These are phyloP conservation scores for Phaedon cochleariae DNA, from an alignment of 2,888 invertebrate genomes.

Conservation along the genomic window DNA sequence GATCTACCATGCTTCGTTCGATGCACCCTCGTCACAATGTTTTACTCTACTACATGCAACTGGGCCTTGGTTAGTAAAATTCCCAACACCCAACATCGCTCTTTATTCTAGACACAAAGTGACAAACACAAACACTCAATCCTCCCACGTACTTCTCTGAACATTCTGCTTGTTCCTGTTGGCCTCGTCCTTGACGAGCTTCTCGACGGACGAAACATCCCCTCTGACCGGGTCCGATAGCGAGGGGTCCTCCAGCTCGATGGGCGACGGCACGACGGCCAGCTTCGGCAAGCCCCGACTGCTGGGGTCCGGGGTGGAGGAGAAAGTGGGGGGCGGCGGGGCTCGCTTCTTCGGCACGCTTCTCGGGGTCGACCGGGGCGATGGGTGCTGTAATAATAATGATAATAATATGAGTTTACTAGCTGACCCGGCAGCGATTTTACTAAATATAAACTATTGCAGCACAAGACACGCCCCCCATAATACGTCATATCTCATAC, in stretches of 20 bases:
- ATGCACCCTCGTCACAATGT: no score
- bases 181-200: slow-evolving; percentile 65
- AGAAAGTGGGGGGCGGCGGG: slow-evolving; percentile 67
- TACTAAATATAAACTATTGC: no score
- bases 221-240: background rate
- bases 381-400: slow-evolving; percentile 49
- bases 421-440: no score
- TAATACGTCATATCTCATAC: no score
- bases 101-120: background rate
- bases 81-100: background rate
- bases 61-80: no score
- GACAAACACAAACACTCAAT: no score
- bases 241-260: slow-evolving; percentile 19
- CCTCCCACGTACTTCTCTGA: slow-evolving; percentile 34
- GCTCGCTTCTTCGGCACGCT: slow-evolving; percentile 72
- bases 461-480: no score
- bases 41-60: no score
- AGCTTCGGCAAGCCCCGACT: background rate
- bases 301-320: slow-evolving; percentile 49
- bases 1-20: no score
- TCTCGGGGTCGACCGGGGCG: slow-evolving; percentile 64
- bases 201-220: background rate
- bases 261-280: slow-evolving; percentile 22
- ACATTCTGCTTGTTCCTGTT: slow-evolving; percentile 65
- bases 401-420: no score